Evolutionary conservation across 2,797 vertebrate genomes (phyloP).

Genomic region (Epinephelus coioides): DNA sequence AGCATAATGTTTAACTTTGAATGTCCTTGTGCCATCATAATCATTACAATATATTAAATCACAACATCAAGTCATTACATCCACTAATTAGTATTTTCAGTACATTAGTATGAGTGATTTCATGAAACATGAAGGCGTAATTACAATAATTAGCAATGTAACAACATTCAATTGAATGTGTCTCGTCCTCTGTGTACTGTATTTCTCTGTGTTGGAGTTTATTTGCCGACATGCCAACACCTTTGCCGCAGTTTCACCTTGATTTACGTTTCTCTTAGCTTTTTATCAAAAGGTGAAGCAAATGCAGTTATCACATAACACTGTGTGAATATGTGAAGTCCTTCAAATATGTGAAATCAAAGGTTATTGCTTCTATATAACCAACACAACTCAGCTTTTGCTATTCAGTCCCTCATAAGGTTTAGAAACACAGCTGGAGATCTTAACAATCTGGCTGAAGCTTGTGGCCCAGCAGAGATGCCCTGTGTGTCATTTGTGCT

Average conservation of each 20-base stretch:
- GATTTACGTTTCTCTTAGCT: neutral
- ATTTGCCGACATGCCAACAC: neutral
- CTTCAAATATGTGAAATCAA: neutral
- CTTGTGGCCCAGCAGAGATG: too few species aligned
- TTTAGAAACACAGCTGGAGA: too few species aligned
- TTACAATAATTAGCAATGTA: slow-evolving; percentile 1
- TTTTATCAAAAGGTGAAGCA: neutral
- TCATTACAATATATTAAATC: neutral
- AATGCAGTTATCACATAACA: slow-evolving; percentile 5
- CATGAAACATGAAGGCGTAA: neutral
- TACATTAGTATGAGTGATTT: slow-evolving; percentile 10
- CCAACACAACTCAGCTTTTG: too few species aligned
- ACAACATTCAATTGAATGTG: neutral
- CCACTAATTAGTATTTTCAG: neutral
- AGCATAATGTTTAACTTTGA: too few species aligned
- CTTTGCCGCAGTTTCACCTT: neutral
- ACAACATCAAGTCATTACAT: slow-evolving; percentile 1
- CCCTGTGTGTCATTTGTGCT: neutral
- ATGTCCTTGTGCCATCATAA: neutral
- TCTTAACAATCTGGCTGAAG: too few species aligned
- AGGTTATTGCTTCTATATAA: neutral
- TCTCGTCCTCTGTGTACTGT: neutral
- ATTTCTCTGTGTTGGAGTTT: slow-evolving; percentile 1
- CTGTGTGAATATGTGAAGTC: neutral
- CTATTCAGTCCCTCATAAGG: too few species aligned